Base-by-base conservation (phyloP, 2,113 vertebrate genomes). In the Tinamus guttatus region DNA sequence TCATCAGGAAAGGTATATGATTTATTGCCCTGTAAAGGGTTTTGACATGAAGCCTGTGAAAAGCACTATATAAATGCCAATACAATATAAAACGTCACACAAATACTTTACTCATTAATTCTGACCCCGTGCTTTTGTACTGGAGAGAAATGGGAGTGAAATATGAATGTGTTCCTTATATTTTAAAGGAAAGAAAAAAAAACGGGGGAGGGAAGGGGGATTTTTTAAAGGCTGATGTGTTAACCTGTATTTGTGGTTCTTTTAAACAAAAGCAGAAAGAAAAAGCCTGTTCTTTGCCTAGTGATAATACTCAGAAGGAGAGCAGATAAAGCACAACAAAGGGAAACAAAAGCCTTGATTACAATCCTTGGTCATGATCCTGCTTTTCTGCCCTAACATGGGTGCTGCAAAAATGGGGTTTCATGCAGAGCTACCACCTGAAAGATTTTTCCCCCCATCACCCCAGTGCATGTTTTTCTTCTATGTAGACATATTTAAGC, bases 11-110 rank as follows among this genome's bases (percentile, higher is more conserved):
- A 95, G 60, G 82, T 86, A 2, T 75, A 81, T 93, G 70, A 93
- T 92, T 96, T 89, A 94, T 96, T 93, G 89, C 92, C 93, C 85
- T 96, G 85, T 94, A 94, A 97, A 95, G 67, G 85, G 93, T 96
- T 96, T 88, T 95, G 93, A 96, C 81, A 88, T 38, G 93, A 94
- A 96, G 76, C 70, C 92, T 93, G 83, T 94, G 89, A 86, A 97
- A 97, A 97, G 84, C 85, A 96, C 92, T 95, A 94, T 85, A 81
- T 94, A 96, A 96, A 97, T 93, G 95, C 87, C 93, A 97, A 94
- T 92, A 94, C 87, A 97, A 96, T 95, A 94, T 90, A 81, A 71
- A 96, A 93, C 73, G 82, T 94, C 96, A 96, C 93, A 88, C 93
- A 93, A 91, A 94, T 90, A 70, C 96, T 95, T 95, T 96, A 85